Percentiles rank a stretch among this genome's conserved stretches.
phyloP scores from a whole-genome alignment of 1,140 invertebrate species.

The Pseudobourletiella spinata region DNA sequence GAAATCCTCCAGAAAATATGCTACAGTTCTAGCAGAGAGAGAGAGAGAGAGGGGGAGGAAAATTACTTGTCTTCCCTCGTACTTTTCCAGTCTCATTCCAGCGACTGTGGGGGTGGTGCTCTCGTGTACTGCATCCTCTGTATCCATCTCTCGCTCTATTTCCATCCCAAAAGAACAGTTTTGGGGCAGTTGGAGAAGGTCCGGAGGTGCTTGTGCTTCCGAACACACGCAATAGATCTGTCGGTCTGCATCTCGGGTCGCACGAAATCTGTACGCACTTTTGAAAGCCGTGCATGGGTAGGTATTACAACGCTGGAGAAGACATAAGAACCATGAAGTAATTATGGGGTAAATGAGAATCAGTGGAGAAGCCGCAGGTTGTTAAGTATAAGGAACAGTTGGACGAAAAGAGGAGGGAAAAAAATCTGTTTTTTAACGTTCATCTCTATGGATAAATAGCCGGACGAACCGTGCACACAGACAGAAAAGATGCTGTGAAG shows the following conservation, averaged over 20 bases:
- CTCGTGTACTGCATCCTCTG: background rate
- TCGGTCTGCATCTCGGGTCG: too few relatives aligned
- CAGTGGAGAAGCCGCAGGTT: background rate
- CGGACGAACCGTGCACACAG: background rate
- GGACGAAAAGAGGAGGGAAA: background rate
- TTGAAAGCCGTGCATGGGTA: background rate
- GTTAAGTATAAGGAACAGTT: background rate
- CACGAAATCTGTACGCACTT: too few relatives aligned
- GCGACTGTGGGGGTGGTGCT: background rate
- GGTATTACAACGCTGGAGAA: too few relatives aligned
- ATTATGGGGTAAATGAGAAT: background rate
- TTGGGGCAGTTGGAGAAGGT: background rate
- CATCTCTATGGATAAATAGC: background rate
- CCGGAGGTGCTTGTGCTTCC: background rate
- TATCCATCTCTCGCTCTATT: background rate
- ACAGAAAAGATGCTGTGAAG: background rate
- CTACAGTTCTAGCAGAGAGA: background rate
- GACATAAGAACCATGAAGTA: background rate
- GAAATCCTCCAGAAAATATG: background rate
- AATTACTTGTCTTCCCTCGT: conserved; percentile 1
- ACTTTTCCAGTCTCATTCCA: background rate
- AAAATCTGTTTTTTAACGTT: background rate
- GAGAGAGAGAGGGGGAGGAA: background rate
- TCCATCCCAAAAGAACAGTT: background rate
- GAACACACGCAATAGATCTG: background rate